These are phyloP conservation scores for Vanessa atalanta DNA, from an alignment of 1,140 invertebrate species.

Conservation along the genomic window DNA sequence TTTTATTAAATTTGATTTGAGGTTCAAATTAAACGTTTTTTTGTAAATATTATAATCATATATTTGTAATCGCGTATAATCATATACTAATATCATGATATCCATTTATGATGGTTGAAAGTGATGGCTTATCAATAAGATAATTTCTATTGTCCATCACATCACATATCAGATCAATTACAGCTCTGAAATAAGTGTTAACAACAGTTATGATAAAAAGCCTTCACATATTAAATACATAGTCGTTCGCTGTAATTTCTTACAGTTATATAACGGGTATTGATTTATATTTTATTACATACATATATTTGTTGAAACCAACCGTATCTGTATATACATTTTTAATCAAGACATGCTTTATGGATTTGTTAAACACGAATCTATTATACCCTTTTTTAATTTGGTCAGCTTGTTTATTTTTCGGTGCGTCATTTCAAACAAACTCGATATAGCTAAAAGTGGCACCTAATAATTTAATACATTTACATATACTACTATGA, in stretches of 20 bases:
- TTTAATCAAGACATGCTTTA: neutral
- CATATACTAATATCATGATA: neutral
- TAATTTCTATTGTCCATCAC: neutral
- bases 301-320: too few relatives aligned
- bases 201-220: neutral
- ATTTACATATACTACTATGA: too few relatives aligned
- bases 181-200: neutral
- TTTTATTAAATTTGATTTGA: neutral
- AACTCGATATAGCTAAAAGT: too few relatives aligned
- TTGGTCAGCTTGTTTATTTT: too few relatives aligned
- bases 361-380: neutral
- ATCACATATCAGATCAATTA: slow-evolving; percentile 10
- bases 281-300: neutral
- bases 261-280: neutral
- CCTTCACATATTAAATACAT: neutral
- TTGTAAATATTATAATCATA: neutral
- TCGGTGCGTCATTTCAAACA: too few relatives aligned
- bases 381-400: too few relatives aligned
- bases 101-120: neutral
- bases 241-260: neutral
- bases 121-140: neutral
- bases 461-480: too few relatives aligned
- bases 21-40: neutral
- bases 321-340: too few relatives aligned
- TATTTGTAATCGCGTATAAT: neutral